Percentiles rank a stretch among this genome's conserved stretches.
Evolutionary conservation across 2,888 invertebrate species (phyloP).

Genomic region (Troglohyphantes excavatus): DNA sequence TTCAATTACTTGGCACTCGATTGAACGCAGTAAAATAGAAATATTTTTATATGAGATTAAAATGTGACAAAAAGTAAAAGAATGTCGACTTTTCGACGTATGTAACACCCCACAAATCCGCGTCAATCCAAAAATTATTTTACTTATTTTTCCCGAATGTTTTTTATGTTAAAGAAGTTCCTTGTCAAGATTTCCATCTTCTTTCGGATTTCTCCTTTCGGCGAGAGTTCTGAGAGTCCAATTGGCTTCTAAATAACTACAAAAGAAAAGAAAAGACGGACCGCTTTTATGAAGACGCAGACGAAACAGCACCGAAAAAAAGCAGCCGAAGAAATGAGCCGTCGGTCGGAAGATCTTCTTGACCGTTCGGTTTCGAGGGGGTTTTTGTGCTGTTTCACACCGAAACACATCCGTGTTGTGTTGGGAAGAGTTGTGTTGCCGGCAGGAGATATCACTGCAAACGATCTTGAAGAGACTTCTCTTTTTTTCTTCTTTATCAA

Average conservation of each 20-base stretch:
- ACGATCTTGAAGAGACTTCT: not conserved
- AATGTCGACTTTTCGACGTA: too few species aligned
- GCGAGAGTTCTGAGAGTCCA: not conserved
- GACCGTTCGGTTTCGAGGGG: not conserved
- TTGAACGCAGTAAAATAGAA: too few species aligned
- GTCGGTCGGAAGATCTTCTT: not conserved
- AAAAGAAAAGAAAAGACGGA: too few species aligned
- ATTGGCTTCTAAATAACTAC: not conserved
- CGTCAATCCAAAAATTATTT: too few species aligned
- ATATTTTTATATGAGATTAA: too few species aligned
- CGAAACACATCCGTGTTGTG: conserved; percentile 21
- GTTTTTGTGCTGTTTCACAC: not conserved
- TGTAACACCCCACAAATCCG: too few species aligned
- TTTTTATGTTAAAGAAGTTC: too few species aligned
- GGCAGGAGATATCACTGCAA: not conserved
- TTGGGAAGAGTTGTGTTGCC: conserved; percentile 9
- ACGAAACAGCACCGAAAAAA: too few species aligned
- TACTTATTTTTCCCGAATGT: too few species aligned
- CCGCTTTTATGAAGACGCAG: not conserved
- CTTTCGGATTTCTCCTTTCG: not conserved
- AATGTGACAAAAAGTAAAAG: too few species aligned
- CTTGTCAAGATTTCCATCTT: not conserved
- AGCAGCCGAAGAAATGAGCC: too few species aligned
- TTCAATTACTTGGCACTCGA: too few species aligned
- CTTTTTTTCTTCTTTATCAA: not conserved